Conservation (phyloP, 2,888 invertebrate species). For the Lasioglossum oenotherae region DNA sequence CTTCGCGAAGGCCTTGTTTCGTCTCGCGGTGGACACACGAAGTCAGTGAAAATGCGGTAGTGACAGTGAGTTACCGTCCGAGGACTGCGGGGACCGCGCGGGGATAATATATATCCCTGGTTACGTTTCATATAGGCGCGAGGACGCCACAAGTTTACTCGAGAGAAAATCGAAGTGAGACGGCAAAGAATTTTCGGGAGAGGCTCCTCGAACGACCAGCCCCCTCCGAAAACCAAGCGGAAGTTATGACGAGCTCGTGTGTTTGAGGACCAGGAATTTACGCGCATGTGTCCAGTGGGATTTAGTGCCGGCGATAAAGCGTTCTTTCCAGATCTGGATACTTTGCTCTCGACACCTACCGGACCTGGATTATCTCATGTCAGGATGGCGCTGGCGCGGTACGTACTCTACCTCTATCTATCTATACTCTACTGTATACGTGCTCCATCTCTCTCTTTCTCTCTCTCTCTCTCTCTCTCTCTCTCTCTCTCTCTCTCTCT, state of each 20-base stretch:
- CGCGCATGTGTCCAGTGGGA: slow-evolving; percentile 84
- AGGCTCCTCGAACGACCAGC: slow-evolving; percentile 49
- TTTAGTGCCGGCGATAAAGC: slow-evolving; percentile 78
- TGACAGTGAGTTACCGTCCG: slow-evolving; percentile 62
- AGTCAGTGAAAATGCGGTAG: slow-evolving; percentile 59
- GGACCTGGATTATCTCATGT: slow-evolving; percentile 87
- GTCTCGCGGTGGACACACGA: slow-evolving; percentile 28
- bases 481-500: not conserved
- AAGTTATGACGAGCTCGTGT: slow-evolving; percentile 78
- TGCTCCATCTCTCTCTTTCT: not conserved
- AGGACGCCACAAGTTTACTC: slow-evolving; percentile 64
- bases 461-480: not conserved
- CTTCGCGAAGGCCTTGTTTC: slow-evolving; percentile 22
- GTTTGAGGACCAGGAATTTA: slow-evolving; percentile 71
- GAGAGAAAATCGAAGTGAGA: slow-evolving; percentile 53
- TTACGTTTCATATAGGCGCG: slow-evolving; percentile 48
- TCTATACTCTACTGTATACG: not conserved
- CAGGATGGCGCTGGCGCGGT: slow-evolving; percentile 89
- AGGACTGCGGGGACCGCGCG: slow-evolving; percentile 41
- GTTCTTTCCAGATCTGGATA: slow-evolving; percentile 85
- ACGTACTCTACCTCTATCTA: slow-evolving; percentile 77
- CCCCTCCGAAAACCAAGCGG: slow-evolving; percentile 2
- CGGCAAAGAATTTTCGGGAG: slow-evolving; percentile 28
- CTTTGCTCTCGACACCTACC: slow-evolving; percentile 82
- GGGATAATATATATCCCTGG: slow-evolving; percentile 26